phyloP scores from a whole-genome alignment of 2,797 vertebrate genomes.

The Perodicticus potto region DNA sequence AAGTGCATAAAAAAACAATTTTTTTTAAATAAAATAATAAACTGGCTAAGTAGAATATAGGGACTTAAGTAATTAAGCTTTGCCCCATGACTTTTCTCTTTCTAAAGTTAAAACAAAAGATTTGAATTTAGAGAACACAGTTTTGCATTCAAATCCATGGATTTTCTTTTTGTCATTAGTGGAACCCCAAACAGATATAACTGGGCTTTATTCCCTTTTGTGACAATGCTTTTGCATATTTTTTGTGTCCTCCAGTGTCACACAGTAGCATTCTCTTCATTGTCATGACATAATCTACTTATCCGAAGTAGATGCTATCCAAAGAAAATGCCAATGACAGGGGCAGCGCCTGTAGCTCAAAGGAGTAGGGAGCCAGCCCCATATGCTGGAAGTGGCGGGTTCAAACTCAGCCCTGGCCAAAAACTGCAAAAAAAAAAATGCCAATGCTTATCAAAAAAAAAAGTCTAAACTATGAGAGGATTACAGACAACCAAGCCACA shows the following conservation, averaged over 20 bases:
- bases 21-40: background rate
- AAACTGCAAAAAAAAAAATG: too few relatives aligned
- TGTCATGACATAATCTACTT: slow-evolving; percentile 43
- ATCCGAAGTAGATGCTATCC: too few relatives aligned
- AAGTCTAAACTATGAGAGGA: background rate
- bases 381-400: too few relatives aligned
- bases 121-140: slow-evolving; percentile 34
- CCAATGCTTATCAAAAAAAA: background rate
- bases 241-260: slow-evolving; percentile 29
- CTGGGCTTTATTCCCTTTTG: slow-evolving; percentile 11
- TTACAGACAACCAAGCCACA: background rate
- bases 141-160: slow-evolving; percentile 34
- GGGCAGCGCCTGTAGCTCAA: too few relatives aligned
- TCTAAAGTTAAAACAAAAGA: slow-evolving; percentile 37
- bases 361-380: too few relatives aligned
- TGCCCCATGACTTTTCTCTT: background rate
- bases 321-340: background rate
- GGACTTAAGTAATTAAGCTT: background rate
- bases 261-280: slow-evolving; percentile 9
- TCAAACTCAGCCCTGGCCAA: too few relatives aligned
- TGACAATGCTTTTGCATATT: slow-evolving; percentile 5
- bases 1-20: background rate
- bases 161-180: slow-evolving; percentile 32
- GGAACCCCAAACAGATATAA: background rate
- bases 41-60: background rate